Evolutionary conservation across 2,888 invertebrate species (phyloP).

Genomic region (Chloroclystis v-ata): DNA sequence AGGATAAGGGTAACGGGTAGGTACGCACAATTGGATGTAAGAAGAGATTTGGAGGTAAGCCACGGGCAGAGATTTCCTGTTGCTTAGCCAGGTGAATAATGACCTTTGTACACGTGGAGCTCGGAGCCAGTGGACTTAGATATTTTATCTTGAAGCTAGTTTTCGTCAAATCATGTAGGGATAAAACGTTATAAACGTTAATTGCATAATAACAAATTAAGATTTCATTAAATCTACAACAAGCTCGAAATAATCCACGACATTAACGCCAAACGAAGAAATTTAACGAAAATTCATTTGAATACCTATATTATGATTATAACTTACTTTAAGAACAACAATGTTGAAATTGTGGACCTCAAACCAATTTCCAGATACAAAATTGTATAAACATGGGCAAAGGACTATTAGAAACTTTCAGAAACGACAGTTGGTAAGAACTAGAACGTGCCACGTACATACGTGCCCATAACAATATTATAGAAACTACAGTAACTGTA

Average conservation of each 20-base stretch:
- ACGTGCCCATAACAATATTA: not conserved
- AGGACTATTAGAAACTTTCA: conserved; percentile 2
- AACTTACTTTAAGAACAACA: no score
- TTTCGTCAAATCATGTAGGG: no score
- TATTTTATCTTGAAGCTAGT: no score
- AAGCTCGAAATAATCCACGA: no score
- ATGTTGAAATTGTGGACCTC: no score
- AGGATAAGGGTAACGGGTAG: conserved; percentile 9
- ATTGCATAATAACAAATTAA: no score
- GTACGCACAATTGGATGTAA: conserved; percentile 20
- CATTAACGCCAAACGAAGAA: no score
- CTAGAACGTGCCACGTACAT: not conserved
- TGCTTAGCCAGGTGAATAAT: conserved; percentile 4
- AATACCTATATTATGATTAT: no score
- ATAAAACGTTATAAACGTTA: no score
- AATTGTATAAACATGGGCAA: not conserved
- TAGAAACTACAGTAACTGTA: conserved; percentile 1
- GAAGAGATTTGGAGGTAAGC: conserved; percentile 15
- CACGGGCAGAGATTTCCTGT: conserved; percentile 11
- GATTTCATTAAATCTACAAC: no score
- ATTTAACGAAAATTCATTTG: no score
- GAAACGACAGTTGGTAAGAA: not conserved
- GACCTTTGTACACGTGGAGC: not conserved
- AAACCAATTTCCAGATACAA: not conserved
- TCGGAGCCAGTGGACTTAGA: no score